Base-by-base conservation (phyloP, 2,113 vertebrate species). In the Cepphus grylle region DNA sequence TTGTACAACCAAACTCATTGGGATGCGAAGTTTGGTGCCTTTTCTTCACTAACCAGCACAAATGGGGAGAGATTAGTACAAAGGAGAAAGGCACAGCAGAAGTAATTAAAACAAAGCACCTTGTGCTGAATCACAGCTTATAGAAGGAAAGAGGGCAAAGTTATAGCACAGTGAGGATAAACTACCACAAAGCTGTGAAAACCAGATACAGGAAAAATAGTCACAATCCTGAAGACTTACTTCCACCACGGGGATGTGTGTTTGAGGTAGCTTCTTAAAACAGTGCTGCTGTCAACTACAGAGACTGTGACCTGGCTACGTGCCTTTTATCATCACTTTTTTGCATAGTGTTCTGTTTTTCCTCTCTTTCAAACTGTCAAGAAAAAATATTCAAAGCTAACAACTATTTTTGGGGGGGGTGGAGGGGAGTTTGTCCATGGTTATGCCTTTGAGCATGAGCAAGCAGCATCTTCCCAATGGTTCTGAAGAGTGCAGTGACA, bases 331-430 rank as follows among this genome's bases (percentile, higher is more conserved):
- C 49, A n/a, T 61, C 32, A 38, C 42, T 61, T 69, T 69, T 69
- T 32, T 56, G 19, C 30, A 36, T 12, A 42, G n/a, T 32, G 3
- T 23, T 80, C 53, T 47, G 50, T 32, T 74, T 79, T 42, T 32
- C 62, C 32, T 73, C 23, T 79, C 61, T 58, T 86, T 59, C 43
- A 73, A 63, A 63, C 34, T 11, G 14, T 5, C 42, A 79, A 58
- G 53, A 58, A 90, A 73, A 69, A 16, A 8, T 58, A 43, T 38
- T 38, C n/a, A 43, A 74, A 74, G 22, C 42, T 63, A 63, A 34
- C 19, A 13, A 29, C 40, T 47, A 2, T 22, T 66, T 56, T 18
- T 1, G 3, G 1, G 14, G 20, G 22, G 23, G 4, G 9, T 16
- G 32, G 18, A 65, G 8, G 19, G 27, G 18, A 65, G 38, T 15